Percentiles rank a stretch among this genome's conserved stretches.
Evolutionary conservation across 1,140 invertebrate species (phyloP).

Genomic region (Plodia interpunctella): DNA sequence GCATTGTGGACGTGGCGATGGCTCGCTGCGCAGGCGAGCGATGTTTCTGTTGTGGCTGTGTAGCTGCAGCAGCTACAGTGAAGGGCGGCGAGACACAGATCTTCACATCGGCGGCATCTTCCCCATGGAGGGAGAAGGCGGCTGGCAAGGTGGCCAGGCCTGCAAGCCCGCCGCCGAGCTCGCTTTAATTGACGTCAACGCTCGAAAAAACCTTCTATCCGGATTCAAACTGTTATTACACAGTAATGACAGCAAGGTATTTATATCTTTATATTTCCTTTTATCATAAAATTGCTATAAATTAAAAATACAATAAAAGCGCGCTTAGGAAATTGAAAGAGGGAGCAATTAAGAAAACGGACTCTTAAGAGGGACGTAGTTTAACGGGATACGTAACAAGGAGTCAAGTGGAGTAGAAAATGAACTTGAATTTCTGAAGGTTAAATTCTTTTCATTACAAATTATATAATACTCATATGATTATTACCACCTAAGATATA

Average conservation of each 20-base stretch:
- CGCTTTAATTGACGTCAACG: slow-evolving; percentile 97
- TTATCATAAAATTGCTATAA: not conserved
- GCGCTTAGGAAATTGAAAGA: not conserved
- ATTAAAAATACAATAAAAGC: slow-evolving; percentile 10
- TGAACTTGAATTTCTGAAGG: not conserved
- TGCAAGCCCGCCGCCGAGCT: slow-evolving; percentile 96
- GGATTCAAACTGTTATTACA: slow-evolving; percentile 95
- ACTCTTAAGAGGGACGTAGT: not conserved
- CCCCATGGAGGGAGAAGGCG: slow-evolving; percentile 95
- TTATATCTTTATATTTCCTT: slow-evolving; percentile 10
- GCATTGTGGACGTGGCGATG: slow-evolving; percentile 24
- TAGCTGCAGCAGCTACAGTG: slow-evolving; percentile 40
- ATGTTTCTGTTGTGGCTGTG: slow-evolving; percentile 48
- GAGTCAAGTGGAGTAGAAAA: not conserved
- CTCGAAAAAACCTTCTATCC: slow-evolving; percentile 90
- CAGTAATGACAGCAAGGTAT: slow-evolving; percentile 98
- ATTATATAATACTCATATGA: too few species aligned
- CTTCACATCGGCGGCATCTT: slow-evolving; percentile 98
- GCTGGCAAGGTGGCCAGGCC: slow-evolving; percentile 96
- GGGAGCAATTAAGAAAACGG: slow-evolving; percentile 1
- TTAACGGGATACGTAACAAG: slow-evolving; percentile 1
- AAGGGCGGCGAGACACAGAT: slow-evolving; percentile 72
- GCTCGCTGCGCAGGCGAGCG: slow-evolving; percentile 23
- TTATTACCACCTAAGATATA: too few species aligned
- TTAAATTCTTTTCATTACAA: not conserved